Evolutionary conservation across 2,888 invertebrate species (phyloP).

Genomic region (Diadegma fenestrale): DNA sequence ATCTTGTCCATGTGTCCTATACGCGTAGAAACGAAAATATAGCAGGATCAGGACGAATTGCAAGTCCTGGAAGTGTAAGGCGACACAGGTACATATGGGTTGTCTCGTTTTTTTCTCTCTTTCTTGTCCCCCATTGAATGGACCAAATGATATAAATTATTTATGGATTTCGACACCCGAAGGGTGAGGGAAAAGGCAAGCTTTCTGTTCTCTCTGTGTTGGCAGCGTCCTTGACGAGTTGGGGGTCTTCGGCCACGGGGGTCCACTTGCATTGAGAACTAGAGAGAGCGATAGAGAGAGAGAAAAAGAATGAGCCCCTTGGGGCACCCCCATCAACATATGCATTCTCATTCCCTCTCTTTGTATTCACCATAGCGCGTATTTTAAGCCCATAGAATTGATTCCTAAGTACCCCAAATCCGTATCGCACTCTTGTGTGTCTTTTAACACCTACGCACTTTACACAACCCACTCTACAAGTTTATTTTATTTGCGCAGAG

Average conservation of each 20-base stretch:
- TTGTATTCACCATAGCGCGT: constrained; percentile 56
- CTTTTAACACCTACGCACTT: constrained; percentile 80
- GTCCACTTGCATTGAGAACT: constrained; percentile 82
- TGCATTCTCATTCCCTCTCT: constrained; percentile 78
- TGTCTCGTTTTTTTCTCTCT: constrained; percentile 60
- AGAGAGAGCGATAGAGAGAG: constrained; percentile 23
- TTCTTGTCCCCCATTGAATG: constrained; percentile 77
- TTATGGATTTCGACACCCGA: constrained; percentile 84
- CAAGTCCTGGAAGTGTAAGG: constrained; percentile 77
- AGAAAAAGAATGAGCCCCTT: constrained; percentile 74
- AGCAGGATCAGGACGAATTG: constrained; percentile 23
- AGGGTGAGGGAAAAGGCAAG: constrained; percentile 69
- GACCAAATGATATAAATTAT: constrained; percentile 85
- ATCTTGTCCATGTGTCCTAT: constrained; percentile 23
- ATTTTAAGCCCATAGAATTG: constrained; percentile 80
- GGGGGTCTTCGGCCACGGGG: constrained; percentile 79
- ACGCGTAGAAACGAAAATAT: constrained; percentile 4
- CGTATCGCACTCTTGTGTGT: constrained; percentile 75
- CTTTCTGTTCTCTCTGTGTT: constrained; percentile 61
- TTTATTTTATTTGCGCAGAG: constrained; percentile 7
- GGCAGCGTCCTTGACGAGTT: constrained; percentile 45
- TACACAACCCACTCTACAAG: background rate
- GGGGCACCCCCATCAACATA: constrained; percentile 82
- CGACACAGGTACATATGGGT: constrained; percentile 84
- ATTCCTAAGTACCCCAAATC: constrained; percentile 83